Conservation (phyloP, 2,888 invertebrate species). For the Acanthococcus lagerstroemiae region DNA sequence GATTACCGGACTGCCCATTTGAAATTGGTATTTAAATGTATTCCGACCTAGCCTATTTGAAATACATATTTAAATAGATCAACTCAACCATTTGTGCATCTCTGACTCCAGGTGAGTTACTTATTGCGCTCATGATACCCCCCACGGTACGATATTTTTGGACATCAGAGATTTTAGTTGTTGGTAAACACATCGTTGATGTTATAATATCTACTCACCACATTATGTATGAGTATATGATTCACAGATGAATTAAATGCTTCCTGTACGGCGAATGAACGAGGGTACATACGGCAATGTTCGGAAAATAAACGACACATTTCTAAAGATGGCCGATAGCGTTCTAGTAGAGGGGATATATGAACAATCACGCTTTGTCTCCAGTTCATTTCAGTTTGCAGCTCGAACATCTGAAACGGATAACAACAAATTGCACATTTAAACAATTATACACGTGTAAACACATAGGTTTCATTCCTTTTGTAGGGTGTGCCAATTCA, state of each 20-base stretch:
- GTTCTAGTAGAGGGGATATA: constrained; percentile 57
- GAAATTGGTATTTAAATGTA: too few relatives aligned
- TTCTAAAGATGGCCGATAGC: constrained; percentile 51
- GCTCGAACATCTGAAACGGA: constrained; percentile 14
- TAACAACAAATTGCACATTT: neutral
- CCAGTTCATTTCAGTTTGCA: constrained; percentile 40
- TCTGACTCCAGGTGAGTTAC: neutral
- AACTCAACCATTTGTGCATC: neutral
- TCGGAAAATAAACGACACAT: constrained; percentile 52
- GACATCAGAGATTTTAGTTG: too few relatives aligned
- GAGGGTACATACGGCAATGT: constrained; percentile 56
- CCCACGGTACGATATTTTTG: too few relatives aligned
- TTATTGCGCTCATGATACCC: too few relatives aligned
- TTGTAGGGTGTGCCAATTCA: too few relatives aligned
- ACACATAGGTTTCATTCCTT: too few relatives aligned
- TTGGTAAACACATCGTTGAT: too few relatives aligned
- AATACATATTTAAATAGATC: too few relatives aligned
- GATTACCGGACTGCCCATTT: too few relatives aligned
- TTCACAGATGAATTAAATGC: constrained; percentile 62
- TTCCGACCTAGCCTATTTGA: too few relatives aligned
- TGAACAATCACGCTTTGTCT: constrained; percentile 48
- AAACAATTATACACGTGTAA: too few relatives aligned
- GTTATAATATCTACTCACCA: constrained; percentile 46
- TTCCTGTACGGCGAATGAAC: constrained; percentile 57
- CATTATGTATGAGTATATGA: constrained; percentile 67